A percentile compares a stretch with the other conserved stretches of the same genome.
Evolutionary conservation across 2,888 invertebrate genomes (phyloP).

Genomic region (Euplagia quadripunctaria): DNA sequence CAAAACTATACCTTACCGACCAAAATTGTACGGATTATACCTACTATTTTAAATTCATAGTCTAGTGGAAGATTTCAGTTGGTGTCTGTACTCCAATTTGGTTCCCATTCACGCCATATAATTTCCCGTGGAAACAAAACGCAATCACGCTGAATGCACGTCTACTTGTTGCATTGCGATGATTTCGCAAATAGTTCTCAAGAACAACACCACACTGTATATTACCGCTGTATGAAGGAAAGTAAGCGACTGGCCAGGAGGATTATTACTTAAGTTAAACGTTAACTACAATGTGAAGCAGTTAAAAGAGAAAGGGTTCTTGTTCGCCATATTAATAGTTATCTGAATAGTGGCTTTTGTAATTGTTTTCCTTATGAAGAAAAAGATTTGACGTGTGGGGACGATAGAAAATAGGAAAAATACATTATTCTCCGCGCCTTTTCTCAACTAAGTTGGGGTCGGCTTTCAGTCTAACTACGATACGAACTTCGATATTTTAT

Average conservation of each 20-base stretch:
- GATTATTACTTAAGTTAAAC: slow-evolving; percentile 14
- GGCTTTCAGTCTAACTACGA: too few species aligned
- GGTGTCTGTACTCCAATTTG: too few species aligned
- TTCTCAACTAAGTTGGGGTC: too few species aligned
- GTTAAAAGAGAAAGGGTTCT: neutral
- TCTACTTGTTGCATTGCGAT: slow-evolving; percentile 11
- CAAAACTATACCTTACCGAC: neutral
- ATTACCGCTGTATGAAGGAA: slow-evolving; percentile 32
- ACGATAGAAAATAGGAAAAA: too few species aligned
- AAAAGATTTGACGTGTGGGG: too few species aligned
- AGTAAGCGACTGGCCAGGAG: slow-evolving; percentile 39
- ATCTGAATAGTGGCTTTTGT: neutral
- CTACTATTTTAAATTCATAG: too few species aligned
- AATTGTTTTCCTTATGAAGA: too few species aligned
- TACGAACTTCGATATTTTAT: too few species aligned
- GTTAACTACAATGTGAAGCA: neutral
- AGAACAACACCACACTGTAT: slow-evolving; percentile 23
- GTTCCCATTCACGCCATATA: neutral
- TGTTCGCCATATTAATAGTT: neutral
- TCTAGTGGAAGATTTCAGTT: neutral
- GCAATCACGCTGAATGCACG: slow-evolving; percentile 8
- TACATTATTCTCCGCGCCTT: too few species aligned
- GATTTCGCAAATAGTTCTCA: slow-evolving; percentile 23
- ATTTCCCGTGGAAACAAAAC: slow-evolving; percentile 15
- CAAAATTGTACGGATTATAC: neutral